Percentiles rank a stretch among this genome's conserved stretches.
phyloP scores from a whole-genome alignment of 2,888 invertebrate genomes.

The Synergus gifuensis region DNA sequence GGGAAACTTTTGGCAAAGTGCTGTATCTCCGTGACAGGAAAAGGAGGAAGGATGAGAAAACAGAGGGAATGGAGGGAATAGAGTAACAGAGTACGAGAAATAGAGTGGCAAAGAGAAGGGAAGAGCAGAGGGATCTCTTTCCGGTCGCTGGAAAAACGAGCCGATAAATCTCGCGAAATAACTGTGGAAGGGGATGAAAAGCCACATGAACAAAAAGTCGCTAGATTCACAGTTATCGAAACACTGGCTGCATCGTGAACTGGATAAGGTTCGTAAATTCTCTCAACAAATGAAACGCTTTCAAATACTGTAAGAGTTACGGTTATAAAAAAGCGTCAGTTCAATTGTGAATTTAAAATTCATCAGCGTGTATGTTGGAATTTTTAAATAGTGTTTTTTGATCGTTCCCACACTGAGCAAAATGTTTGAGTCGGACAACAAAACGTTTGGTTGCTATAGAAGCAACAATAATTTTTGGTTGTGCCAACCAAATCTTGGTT shows the following conservation, averaged over 20 bases:
- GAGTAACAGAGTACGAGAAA: not conserved
- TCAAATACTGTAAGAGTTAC: not conserved
- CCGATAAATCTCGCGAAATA: conserved; percentile 44
- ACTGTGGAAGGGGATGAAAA: conserved; percentile 1
- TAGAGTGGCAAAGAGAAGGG: not conserved
- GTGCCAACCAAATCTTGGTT: too few species aligned
- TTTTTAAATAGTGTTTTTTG: too few species aligned
- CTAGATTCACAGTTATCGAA: not conserved
- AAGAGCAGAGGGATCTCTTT: not conserved
- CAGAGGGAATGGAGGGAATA: conserved; percentile 7
- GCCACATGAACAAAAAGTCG: not conserved
- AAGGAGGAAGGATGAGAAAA: not conserved
- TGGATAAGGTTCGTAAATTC: not conserved
- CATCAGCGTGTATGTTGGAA: too few species aligned
- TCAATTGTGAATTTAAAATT: too few species aligned
- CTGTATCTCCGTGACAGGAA: conserved; percentile 4
- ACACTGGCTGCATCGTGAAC: not conserved
- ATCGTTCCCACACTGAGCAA: too few species aligned
- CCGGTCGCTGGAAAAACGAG: conserved; percentile 42
- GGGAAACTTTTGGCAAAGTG: conserved; percentile 46
- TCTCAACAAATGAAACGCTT: conserved; percentile 7
- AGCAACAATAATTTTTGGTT: too few species aligned
- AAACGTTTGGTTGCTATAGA: too few species aligned
- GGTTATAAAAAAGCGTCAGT: not conserved
- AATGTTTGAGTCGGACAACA: too few species aligned